A percentile compares a stretch with the other conserved stretches of the same genome.
Conservation (phyloP, 2,888 invertebrate genomes). For the Ophioninae sp. region DNA sequence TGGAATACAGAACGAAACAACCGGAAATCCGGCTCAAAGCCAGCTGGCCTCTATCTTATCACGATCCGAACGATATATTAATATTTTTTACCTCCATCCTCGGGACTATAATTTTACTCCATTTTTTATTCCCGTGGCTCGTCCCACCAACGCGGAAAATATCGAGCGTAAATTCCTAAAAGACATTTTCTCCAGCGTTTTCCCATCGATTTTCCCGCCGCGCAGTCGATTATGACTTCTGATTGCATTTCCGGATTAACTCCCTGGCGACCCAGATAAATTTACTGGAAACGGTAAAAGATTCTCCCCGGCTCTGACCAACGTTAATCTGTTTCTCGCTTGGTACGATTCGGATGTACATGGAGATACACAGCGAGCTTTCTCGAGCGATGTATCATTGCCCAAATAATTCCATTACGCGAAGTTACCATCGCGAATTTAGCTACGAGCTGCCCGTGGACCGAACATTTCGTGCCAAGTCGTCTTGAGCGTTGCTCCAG, state of each 20-base stretch:
- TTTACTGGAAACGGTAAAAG: conserved; percentile 18
- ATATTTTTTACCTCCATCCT: conserved; percentile 33
- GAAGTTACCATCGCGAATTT: neutral
- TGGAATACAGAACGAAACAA: conserved; percentile 15
- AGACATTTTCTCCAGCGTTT: conserved; percentile 11
- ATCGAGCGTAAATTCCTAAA: conserved; percentile 29
- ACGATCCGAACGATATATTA: conserved; percentile 34
- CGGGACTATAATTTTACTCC: conserved; percentile 7
- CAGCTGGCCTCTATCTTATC: neutral
- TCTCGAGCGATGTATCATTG: conserved; percentile 2
- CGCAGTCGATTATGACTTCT: conserved; percentile 53
- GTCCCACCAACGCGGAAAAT: conserved; percentile 14
- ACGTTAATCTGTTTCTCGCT: neutral
- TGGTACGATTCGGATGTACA: neutral
- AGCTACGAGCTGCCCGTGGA: too few relatives aligned
- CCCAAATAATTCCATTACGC: neutral
- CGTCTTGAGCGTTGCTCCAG: neutral
- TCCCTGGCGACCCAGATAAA: conserved; percentile 47
- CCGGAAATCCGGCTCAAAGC: conserved; percentile 50
- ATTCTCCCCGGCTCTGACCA: conserved; percentile 22
- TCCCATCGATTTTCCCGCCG: conserved; percentile 17
- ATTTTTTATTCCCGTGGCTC: neutral
- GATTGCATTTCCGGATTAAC: conserved; percentile 56
- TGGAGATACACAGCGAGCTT: neutral
- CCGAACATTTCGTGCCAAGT: neutral